phyloP scores from a whole-genome alignment of 2,888 invertebrate species.

The Seira ritae region DNA sequence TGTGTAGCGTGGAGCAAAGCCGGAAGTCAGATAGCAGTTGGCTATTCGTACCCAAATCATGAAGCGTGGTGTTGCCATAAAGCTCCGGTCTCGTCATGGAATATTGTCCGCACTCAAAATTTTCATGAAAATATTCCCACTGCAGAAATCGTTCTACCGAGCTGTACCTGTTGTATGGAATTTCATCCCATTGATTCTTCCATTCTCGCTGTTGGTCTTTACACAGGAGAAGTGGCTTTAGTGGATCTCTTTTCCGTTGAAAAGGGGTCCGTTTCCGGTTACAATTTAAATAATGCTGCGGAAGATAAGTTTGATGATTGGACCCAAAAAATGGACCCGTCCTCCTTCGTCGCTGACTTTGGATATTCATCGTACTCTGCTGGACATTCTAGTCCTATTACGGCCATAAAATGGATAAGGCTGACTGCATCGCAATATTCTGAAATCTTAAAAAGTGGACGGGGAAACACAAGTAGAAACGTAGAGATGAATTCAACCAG shows the following conservation, averaged over 20 bases:
- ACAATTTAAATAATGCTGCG: background rate
- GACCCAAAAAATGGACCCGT: conserved; percentile 14
- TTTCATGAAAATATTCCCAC: conserved; percentile 61
- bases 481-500: background rate
- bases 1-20: conserved; percentile 70
- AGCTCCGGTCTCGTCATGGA: conserved; percentile 69
- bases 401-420: conserved; percentile 59
- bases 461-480: background rate
- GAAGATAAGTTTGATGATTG: conserved; percentile 34
- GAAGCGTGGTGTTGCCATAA: conserved; percentile 69
- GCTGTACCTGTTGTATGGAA: conserved; percentile 65
- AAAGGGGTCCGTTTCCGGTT: conserved; percentile 37
- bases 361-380: conserved; percentile 52
- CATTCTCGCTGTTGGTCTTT: conserved; percentile 67
- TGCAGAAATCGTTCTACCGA: conserved; percentile 61
- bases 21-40: conserved; percentile 72
- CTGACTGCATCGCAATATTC: conserved; percentile 41
- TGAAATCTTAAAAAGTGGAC: conserved; percentile 30
- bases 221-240: conserved; percentile 68
- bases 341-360: conserved; percentile 40
- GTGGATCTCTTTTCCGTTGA: conserved; percentile 62
- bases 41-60: conserved; percentile 61
- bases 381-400: conserved; percentile 40
- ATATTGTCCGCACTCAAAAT: conserved; percentile 46
- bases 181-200: conserved; percentile 69